Evolutionary conservation across 2,888 invertebrate genomes (phyloP), one percentile per base, ranked within the genome.

Genomic region (Mystacides longicornis): DNA sequence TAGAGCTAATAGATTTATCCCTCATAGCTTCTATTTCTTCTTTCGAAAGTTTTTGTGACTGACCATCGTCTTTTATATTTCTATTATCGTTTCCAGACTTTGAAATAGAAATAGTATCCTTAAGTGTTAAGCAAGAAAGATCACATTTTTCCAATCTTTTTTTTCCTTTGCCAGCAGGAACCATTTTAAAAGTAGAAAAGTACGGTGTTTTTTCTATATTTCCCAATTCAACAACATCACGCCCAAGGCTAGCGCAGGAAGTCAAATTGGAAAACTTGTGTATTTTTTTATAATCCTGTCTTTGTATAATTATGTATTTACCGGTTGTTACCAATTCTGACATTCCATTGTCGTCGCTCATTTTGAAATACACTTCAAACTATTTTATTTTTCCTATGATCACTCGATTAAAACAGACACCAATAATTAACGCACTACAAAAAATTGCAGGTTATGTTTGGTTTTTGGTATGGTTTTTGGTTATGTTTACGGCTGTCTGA

Each of bases 1-100:
- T 83, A 0, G 92, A 91, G 59, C 86, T 85, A 20, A 81, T 75
- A 23, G 91, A 87, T 62, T 86, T 83, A 56, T 85, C 85, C 63
- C 87, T 85, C 52, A 97, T 72, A 52, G 83, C 82, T 57, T 84
- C 80, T 51, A 97, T 95, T 66, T 95, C 91, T 51, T 88, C 85
- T 27, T 86, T 83, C 1, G 89, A 85, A 4, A 97, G 71, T 60
- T 84, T 83, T 72, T 97, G 96, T 0, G 94, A 93, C 23, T 74
- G 80, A 14, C 86, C 85, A 67, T 81, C 86, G 66, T 92, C 93
- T 19, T 79, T 72, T 53, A 96, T 87, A 64, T 89, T 82, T 60
- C 95, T 80, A 68, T 96, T 96, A 67, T 96, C 96, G 20, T 68
- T 73, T 3, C 91, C 91, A 61, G 86, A 86, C 56, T 77, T 68